Evolutionary conservation across 2,888 invertebrate species (phyloP).

Genomic region (Patella ulyssiponensis): DNA sequence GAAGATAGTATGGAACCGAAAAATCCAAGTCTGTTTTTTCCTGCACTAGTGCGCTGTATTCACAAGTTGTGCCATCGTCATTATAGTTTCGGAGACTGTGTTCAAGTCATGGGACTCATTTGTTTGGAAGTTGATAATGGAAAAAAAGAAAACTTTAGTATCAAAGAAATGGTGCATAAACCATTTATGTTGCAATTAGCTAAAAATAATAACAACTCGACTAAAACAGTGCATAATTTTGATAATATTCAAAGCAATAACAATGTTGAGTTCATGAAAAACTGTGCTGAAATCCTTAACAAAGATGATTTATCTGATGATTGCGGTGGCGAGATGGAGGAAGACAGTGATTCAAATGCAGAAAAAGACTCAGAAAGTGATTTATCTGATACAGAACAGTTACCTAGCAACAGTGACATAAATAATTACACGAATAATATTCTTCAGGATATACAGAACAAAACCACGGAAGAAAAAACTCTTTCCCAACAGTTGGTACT

Average conservation of each 20-base stretch:
- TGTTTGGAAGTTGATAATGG: constrained; percentile 41
- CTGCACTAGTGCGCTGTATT: neutral
- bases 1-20: neutral
- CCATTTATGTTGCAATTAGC: constrained; percentile 23
- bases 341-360: neutral
- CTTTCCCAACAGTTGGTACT: too few species aligned
- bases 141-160: constrained; percentile 39
- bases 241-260: constrained; percentile 18
- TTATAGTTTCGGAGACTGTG: constrained; percentile 38
- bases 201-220: constrained; percentile 15
- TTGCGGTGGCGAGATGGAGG: constrained; percentile 6
- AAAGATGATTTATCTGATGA: constrained; percentile 7
- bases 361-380: neutral
- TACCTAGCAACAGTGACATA: neutral
- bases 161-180: constrained; percentile 36
- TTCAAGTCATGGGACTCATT: constrained; percentile 39
- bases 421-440: neutral
- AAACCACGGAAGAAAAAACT: neutral
- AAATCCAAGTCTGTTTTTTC: constrained; percentile 2
- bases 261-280: neutral
- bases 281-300: neutral
- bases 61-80: constrained; percentile 35
- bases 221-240: constrained; percentile 12
- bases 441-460: neutral
- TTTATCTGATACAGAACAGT: too few species aligned